Percentiles rank a stretch among this genome's conserved stretches.
These are phyloP conservation scores for Ictidomys tridecemlineatus DNA, from an alignment of 2,113 vertebrate genomes.

Conservation along the genomic window DNA sequence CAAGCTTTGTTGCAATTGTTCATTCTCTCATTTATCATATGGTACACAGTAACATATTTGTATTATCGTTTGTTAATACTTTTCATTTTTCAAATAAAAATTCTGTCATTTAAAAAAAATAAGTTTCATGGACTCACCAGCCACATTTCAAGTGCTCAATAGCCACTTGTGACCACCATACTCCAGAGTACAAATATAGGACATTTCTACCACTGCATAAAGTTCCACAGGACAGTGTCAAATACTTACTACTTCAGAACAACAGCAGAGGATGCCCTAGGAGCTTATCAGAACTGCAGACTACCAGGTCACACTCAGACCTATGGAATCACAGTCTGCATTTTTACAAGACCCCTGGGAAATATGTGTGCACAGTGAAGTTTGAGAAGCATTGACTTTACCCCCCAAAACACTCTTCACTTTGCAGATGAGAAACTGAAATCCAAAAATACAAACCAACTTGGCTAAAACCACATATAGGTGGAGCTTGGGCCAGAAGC, in stretches of 20 bases:
- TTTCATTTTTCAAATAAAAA: no score
- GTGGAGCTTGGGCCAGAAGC: background rate
- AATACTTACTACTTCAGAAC: background rate
- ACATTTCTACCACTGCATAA: background rate
- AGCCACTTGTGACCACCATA: background rate
- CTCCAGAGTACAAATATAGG: background rate
- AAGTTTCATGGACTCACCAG: background rate
- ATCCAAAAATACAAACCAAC: background rate
- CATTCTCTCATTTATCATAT: no score
- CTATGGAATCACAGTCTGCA: background rate
- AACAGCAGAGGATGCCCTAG: background rate
- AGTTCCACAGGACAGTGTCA: background rate
- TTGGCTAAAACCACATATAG: background rate
- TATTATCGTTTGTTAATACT: no score
- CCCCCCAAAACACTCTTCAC: background rate
- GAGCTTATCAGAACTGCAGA: background rate
- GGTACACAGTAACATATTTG: no score
- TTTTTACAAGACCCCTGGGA: background rate
- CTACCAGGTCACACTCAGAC: background rate
- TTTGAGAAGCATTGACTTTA: background rate
- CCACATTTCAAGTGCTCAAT: background rate
- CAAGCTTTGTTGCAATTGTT: no score
- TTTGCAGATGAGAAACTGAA: slow-evolving; percentile 1
- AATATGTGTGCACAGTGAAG: background rate
- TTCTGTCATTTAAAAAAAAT: background rate